phyloP scores from a whole-genome alignment of 2,888 invertebrate species.

The Diploptera punctata region DNA sequence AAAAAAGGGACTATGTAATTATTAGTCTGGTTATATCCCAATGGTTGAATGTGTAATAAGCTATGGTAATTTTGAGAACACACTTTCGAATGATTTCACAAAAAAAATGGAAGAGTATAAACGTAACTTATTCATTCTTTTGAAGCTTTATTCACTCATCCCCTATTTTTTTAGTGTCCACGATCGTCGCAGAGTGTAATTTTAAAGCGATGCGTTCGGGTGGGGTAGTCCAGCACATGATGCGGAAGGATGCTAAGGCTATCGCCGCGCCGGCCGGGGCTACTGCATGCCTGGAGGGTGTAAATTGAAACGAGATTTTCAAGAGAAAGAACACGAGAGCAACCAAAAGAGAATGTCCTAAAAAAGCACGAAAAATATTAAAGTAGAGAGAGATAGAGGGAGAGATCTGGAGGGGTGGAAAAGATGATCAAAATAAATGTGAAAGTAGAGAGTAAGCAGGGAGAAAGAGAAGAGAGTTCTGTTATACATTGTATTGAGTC shows the following conservation, averaged over 20 bases:
- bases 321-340: neutral
- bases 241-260: constrained; percentile 23
- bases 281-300: constrained; percentile 16
- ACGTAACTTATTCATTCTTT: no score
- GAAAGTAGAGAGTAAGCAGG: neutral
- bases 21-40: no score
- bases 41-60: no score
- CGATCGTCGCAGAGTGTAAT: constrained; percentile 20
- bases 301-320: constrained; percentile 27
- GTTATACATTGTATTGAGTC: neutral
- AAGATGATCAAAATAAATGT: constrained; percentile 9
- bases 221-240: constrained; percentile 14
- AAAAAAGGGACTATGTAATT: no score
- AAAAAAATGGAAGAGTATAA: no score
- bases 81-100: no score
- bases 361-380: constrained; percentile 15
- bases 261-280: neutral
- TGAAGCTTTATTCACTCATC: no score
- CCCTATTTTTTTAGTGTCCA: no score
- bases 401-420: no score
- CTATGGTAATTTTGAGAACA: no score
- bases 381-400: neutral
- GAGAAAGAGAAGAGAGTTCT: neutral
- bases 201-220: constrained; percentile 24
- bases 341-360: neutral